phyloP scores from a whole-genome alignment of 30 jellyfish, hydroid and myxozoan species.

The Nemopilema nomurai region DNA sequence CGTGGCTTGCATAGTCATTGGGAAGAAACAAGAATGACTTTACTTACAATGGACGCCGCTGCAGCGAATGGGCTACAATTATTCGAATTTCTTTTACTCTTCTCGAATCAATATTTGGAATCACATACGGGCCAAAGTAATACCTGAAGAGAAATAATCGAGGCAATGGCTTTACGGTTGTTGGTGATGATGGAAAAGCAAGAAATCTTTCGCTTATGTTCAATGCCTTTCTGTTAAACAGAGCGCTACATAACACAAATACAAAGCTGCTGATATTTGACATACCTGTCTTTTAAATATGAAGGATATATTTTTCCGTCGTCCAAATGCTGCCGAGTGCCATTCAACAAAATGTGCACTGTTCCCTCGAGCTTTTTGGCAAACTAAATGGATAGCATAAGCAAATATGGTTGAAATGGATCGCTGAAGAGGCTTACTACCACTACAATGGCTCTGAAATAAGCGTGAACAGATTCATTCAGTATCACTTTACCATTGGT shows the following conservation, averaged over 20 bases:
- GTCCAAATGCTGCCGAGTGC: conserved; percentile 84
- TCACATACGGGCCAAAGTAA: conserved; percentile 95
- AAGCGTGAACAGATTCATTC: too few relatives aligned
- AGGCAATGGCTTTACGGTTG: not conserved
- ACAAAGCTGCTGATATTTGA: too few relatives aligned
- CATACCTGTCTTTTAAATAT: conserved; percentile 85
- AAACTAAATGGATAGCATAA: too few relatives aligned
- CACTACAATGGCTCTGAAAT: not conserved
- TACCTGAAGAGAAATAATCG: conserved; percentile 51
- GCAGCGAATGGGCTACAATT: conserved; percentile 93
- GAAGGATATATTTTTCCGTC: conserved; percentile 93
- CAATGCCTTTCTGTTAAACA: too few relatives aligned
- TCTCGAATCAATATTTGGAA: conserved; percentile 74
- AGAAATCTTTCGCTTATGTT: too few relatives aligned
- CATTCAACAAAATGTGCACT: conserved; percentile 84
- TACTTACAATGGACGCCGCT: conserved; percentile 81
- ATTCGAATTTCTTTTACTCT: conserved; percentile 68
- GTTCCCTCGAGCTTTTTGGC: conserved; percentile 86
- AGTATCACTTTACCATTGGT: too few relatives aligned
- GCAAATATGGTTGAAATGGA: not conserved
- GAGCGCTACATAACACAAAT: too few relatives aligned
- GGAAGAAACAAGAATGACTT: not conserved
- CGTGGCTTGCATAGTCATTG: too few relatives aligned
- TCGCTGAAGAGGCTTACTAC: not conserved
- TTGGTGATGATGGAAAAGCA: too few relatives aligned